Evolutionary conservation across 1,140 invertebrate genomes (phyloP).

Genomic region (Scaptomyza montana): DNA sequence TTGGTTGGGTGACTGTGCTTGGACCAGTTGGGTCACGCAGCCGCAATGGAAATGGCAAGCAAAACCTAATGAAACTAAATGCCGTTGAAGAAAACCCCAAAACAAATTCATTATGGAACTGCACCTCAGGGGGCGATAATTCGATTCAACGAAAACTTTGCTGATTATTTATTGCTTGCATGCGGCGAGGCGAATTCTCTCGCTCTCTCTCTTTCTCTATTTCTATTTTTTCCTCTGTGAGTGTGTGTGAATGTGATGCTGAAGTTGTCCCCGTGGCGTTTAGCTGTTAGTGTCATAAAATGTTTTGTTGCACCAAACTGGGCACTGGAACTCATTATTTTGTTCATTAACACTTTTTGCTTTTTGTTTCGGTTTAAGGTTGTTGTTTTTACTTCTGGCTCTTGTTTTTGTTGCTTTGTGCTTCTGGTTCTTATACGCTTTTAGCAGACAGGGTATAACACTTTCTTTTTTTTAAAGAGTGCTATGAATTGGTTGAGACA

Average conservation of each 20-base stretch:
- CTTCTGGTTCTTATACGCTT: constrained; percentile 35
- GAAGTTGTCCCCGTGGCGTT: constrained; percentile 66
- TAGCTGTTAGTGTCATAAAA: constrained; percentile 80
- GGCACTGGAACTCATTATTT: constrained; percentile 80
- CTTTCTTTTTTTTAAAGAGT: constrained; percentile 1
- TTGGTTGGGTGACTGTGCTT: neutral
- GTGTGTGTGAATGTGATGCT: constrained; percentile 16
- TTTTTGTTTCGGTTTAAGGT: constrained; percentile 28
- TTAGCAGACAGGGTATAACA: constrained; percentile 1
- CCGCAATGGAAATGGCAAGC: constrained; percentile 53
- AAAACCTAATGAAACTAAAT: constrained; percentile 76
- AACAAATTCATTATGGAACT: constrained; percentile 82
- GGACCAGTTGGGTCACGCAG: constrained; percentile 60
- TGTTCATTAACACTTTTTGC: constrained; percentile 79
- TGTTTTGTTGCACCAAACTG: constrained; percentile 74
- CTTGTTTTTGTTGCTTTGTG: neutral
- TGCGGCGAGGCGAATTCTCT: constrained; percentile 41
- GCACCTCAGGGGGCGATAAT: constrained; percentile 81
- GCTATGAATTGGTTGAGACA: too few species aligned
- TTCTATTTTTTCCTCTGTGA: constrained; percentile 8
- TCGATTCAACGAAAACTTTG: constrained; percentile 80
- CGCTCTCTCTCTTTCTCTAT: constrained; percentile 17
- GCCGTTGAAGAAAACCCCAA: constrained; percentile 70
- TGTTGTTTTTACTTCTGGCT: constrained; percentile 4
- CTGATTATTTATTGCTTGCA: constrained; percentile 81